Evolutionary conservation across 2,797 vertebrate genomes (phyloP), one percentile per base, ranked within the genome.

Genomic region (Pseudomugil gertrudae): DNA sequence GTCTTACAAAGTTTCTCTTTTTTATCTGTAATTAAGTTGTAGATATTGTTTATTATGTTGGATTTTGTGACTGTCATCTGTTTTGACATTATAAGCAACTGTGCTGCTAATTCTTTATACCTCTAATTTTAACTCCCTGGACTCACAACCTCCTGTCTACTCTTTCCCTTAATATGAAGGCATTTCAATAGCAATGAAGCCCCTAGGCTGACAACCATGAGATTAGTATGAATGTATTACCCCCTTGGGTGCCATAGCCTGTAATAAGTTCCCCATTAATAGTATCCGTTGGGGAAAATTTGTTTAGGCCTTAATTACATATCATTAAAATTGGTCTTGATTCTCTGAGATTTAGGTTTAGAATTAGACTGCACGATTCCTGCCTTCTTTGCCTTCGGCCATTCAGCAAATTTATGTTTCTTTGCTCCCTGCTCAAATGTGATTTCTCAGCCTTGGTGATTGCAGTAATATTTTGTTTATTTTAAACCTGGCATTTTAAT

Each of bases 181-280:
- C 90, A 91, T 93, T 91, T 90, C 87, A 91, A 87, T 83, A 85
- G 87, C 85, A 83, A 73, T 83, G 86, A 89, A 93, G 86, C 87
- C 92, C 87, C 87, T 79, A 89, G 91, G 92, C 93, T 92, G 90
- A 93, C 90, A 92, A 85, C 86, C 87, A 91, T 88, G 87, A 93
- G 90, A 93, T 93, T 94, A 94, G 92, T 92, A 93, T 94, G 91
- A 93, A 93, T 92, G 90, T 92, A 95, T 93, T 91, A 93, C 87
- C 89, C 93, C 91, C 93, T 88, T 91, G 92, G 92, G 94, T 92
- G 90, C 90, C 89, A 92, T 94, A 91, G 90, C 87, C 86, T 87
- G 84, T 92, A 93, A 94, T 92, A 95, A 90, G 90, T 93, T 94
- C 86, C 74, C 88, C 91, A 94, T 94, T 95, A 92, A 94, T 94